phyloP scores from a whole-genome alignment of 92 coral and sea anemone genomes.

The Phenganax marumi region DNA sequence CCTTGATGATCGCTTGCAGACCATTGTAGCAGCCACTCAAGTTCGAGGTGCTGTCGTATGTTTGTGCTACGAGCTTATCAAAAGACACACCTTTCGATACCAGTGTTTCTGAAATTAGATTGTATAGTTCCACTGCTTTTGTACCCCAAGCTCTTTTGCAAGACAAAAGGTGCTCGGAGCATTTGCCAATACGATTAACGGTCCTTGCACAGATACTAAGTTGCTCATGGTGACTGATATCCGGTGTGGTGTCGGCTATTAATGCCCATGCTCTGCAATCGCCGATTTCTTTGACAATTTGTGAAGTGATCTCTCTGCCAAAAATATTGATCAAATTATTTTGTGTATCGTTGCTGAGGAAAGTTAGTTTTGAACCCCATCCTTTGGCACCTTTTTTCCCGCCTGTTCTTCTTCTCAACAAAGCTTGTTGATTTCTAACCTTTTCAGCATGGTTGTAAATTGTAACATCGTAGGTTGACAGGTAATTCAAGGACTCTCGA shows the following conservation, averaged over 20 bases:
- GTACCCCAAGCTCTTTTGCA: conserved; percentile 13
- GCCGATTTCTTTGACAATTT: conserved; percentile 38
- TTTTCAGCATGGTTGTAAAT: conserved; percentile 9
- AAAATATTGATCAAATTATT: conserved; percentile 25
- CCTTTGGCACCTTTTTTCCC: no score
- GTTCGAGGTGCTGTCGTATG: conserved; percentile 17
- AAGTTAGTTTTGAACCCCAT: conserved; percentile 33
- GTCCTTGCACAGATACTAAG: conserved; percentile 21
- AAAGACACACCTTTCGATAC: conserved; percentile 17
- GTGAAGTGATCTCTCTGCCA: conserved; percentile 23
- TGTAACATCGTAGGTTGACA: conserved; percentile 28
- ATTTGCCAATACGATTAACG: conserved; percentile 29
- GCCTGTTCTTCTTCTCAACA: conserved; percentile 3
- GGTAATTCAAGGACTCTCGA: conserved; percentile 22
- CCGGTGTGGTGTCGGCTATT: conserved; percentile 38
- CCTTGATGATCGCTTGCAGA: conserved; percentile 33
- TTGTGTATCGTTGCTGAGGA: conserved; percentile 27
- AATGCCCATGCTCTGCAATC: conserved; percentile 30
- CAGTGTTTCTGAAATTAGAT: conserved; percentile 21
- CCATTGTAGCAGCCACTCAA: conserved; percentile 4
- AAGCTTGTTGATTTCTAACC: background rate
- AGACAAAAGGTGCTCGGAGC: conserved; percentile 1
- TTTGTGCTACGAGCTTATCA: conserved; percentile 22
- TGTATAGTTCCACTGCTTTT: conserved; percentile 29
- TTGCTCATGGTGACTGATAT: conserved; percentile 26